Percentiles rank a stretch among this genome's conserved stretches.
Conservation (phyloP, 1,140 invertebrate species). For the Cardiocondyla obscurior region DNA sequence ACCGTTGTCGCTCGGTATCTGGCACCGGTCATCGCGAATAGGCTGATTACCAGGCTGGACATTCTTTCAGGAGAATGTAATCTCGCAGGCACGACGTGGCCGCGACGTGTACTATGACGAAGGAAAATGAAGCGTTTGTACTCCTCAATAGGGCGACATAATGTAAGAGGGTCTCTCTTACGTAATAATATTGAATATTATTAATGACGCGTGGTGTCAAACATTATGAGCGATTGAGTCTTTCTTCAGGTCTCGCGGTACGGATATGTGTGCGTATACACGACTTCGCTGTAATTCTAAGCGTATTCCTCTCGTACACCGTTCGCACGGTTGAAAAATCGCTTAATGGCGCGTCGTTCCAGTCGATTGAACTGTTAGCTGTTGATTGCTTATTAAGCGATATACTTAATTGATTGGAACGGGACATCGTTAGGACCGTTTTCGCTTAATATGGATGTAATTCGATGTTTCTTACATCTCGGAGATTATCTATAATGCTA, state of each 20-base stretch:
- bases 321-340: constrained; percentile 15
- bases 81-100: constrained; percentile 3
- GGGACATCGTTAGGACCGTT: not conserved
- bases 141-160: constrained; percentile 51
- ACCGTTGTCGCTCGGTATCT: constrained; percentile 37
- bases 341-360: constrained; percentile 30
- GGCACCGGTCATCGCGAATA: constrained; percentile 36
- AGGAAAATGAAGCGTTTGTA: constrained; percentile 49
- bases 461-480: not conserved
- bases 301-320: not conserved
- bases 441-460: not conserved
- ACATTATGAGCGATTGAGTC: constrained; percentile 49
- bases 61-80: constrained; percentile 44
- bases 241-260: not conserved
- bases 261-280: too few relatives aligned
- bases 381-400: constrained; percentile 21
- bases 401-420: constrained; percentile 32
- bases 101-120: constrained; percentile 14
- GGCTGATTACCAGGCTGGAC: constrained; percentile 2
- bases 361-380: constrained; percentile 29
- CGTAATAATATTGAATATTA: constrained; percentile 58
- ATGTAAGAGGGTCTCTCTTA: constrained; percentile 39
- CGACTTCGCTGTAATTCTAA: not conserved
- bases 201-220: constrained; percentile 49
- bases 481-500: not conserved